A percentile compares a stretch with the other conserved stretches of the same genome.
Evolutionary conservation across 2,113 vertebrate species (phyloP).

Genomic region (Sceloporus undulatus): DNA sequence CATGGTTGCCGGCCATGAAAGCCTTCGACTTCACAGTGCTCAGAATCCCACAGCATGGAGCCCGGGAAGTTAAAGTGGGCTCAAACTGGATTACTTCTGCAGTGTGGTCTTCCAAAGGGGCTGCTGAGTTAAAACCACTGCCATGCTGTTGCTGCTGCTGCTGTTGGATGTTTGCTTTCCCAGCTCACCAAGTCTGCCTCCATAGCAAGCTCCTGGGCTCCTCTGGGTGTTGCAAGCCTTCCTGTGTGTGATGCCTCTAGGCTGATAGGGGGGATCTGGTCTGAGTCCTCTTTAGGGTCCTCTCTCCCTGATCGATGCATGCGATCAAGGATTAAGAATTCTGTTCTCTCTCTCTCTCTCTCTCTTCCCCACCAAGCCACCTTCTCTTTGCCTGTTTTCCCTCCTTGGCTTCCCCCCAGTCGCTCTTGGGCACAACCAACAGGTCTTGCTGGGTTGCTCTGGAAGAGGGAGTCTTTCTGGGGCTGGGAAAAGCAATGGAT

Average conservation of each 20-base stretch:
- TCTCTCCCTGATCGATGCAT: background rate
- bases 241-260: background rate
- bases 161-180: background rate
- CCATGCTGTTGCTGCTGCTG: background rate
- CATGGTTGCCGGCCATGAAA: too few species aligned
- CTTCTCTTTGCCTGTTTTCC: background rate
- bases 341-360: too few species aligned
- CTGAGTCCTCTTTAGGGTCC: background rate
- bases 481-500: background rate
- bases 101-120: background rate
- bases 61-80: too few species aligned
- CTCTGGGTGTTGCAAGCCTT: background rate
- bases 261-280: background rate
- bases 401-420: background rate
- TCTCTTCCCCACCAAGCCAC: too few species aligned
- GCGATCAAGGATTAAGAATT: too few species aligned
- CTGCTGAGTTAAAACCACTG: background rate
- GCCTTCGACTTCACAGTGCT: too few species aligned
- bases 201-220: background rate
- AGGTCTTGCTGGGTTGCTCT: background rate
- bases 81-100: too few species aligned
- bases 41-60: too few species aligned
- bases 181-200: background rate
- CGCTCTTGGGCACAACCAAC: conserved; percentile 6
- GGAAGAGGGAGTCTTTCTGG: too few species aligned